These are phyloP conservation scores for Opisthograptis luteolata DNA, from an alignment of 2,888 invertebrate genomes.

Conservation along the genomic window DNA sequence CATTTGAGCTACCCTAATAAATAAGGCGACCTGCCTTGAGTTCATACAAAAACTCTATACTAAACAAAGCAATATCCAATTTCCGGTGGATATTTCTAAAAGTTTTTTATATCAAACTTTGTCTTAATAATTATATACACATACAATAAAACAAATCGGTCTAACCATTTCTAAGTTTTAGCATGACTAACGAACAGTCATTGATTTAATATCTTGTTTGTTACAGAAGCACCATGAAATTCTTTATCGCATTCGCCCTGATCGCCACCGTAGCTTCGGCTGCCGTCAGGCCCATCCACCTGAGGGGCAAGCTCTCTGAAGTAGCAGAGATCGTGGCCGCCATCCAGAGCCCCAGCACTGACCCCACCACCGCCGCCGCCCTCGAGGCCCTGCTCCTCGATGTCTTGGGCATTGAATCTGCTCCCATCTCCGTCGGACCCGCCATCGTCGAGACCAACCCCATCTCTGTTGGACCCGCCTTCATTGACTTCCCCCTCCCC, in stretches of 20 bases:
- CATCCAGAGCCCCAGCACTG: slow-evolving; percentile 40
- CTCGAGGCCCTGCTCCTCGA: slow-evolving; percentile 37
- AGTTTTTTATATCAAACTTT: too few relatives aligned
- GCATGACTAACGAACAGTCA: too few relatives aligned
- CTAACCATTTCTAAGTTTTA: too few relatives aligned
- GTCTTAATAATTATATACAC: too few relatives aligned
- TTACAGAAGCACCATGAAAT: slow-evolving; percentile 61
- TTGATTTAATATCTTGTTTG: too few relatives aligned
- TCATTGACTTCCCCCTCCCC: slow-evolving; percentile 38
- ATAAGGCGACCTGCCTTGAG: too few relatives aligned
- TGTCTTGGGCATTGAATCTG: slow-evolving; percentile 17
- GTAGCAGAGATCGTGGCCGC: slow-evolving; percentile 43
- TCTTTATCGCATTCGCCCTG: slow-evolving; percentile 59
- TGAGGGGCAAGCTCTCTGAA: slow-evolving; percentile 32
- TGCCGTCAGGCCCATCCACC: slow-evolving; percentile 37
- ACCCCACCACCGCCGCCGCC: slow-evolving; percentile 40
- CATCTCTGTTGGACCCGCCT: slow-evolving; percentile 36
- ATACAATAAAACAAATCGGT: too few relatives aligned
- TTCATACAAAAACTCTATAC: too few relatives aligned
- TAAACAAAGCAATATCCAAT: too few relatives aligned
- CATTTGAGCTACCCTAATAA: too few relatives aligned
- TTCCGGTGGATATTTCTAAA: too few relatives aligned
- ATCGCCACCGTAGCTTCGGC: slow-evolving; percentile 63
- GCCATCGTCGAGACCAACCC: slow-evolving; percentile 30
- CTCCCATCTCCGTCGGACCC: slow-evolving; percentile 26